Percentiles rank a stretch among this genome's conserved stretches.
Conservation (phyloP, 2,113 vertebrate species). For the Lamprotornis superbus region DNA sequence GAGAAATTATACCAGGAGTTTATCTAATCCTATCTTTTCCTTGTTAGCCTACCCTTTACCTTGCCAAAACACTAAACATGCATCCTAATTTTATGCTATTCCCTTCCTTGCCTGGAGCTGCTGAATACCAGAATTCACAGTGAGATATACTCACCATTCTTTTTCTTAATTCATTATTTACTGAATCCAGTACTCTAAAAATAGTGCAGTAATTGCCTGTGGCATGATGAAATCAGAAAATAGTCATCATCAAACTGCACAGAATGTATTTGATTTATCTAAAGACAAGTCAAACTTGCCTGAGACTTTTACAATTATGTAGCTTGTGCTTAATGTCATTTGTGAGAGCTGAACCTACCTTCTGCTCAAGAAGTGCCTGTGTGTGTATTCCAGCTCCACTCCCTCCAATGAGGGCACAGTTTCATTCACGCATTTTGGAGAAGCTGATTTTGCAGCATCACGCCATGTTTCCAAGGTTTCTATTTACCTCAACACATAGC, state of each 20-base stretch:
- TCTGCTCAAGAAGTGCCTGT: neutral
- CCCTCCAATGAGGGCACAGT: neutral
- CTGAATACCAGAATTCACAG: neutral
- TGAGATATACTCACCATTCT: neutral
- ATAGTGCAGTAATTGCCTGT: neutral
- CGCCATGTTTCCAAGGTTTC: neutral
- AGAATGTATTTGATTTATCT: neutral
- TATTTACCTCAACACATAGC: neutral
- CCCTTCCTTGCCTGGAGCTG: neutral
- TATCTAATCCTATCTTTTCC: neutral
- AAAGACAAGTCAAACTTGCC: neutral
- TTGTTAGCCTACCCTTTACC: neutral
- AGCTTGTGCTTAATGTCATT: neutral
- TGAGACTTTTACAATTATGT: neutral
- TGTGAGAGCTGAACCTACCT: neutral
- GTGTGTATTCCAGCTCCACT: neutral
- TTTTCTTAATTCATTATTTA: neutral
- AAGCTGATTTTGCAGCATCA: neutral
- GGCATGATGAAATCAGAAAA: neutral
- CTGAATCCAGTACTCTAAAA: neutral
- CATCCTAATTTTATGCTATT: neutral
- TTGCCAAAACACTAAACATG: constrained; percentile 15
- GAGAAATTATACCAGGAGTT: neutral
- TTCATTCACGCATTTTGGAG: neutral
- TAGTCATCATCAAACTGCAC: neutral